Conservation (phyloP, 2,888 invertebrate species). For the Lydus trimaculatus region DNA sequence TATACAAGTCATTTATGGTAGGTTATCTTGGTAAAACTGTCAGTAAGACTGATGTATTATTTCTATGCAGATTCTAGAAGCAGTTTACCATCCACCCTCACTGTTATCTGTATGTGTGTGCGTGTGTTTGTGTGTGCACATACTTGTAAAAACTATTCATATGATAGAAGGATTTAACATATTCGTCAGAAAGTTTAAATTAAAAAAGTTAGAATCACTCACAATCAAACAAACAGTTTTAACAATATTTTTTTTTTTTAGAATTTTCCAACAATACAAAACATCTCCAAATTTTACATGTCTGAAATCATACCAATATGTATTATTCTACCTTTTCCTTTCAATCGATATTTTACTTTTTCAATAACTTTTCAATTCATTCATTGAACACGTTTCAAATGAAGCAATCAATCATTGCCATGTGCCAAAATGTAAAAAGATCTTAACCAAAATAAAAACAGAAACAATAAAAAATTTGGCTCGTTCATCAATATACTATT, state of each 20-base stretch:
- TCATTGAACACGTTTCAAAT: not conserved
- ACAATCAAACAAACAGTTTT: not conserved
- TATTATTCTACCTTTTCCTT: not conserved
- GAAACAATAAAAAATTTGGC: not conserved
- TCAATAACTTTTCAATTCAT: not conserved
- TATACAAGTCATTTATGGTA: slow-evolving; percentile 11
- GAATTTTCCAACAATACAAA: too few species aligned
- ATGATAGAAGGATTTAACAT: slow-evolving; percentile 1
- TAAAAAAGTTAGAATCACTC: slow-evolving; percentile 24
- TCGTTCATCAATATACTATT: not conserved
- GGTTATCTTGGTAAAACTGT: slow-evolving; percentile 28
- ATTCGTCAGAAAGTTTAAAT: slow-evolving; percentile 25
- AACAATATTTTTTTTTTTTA: not conserved
- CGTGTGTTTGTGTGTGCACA: not conserved
- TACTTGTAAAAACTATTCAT: not conserved
- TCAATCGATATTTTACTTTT: not conserved
- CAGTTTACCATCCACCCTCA: not conserved
- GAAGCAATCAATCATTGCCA: not conserved
- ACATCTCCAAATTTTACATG: not conserved
- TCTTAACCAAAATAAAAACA: not conserved
- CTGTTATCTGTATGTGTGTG: too few species aligned
- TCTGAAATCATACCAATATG: not conserved
- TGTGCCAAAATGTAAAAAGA: not conserved
- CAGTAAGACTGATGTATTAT: slow-evolving; percentile 32
- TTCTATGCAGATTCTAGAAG: slow-evolving; percentile 24